Conservation (phyloP, 2,888 invertebrate species). For the Cryptus armator region DNA sequence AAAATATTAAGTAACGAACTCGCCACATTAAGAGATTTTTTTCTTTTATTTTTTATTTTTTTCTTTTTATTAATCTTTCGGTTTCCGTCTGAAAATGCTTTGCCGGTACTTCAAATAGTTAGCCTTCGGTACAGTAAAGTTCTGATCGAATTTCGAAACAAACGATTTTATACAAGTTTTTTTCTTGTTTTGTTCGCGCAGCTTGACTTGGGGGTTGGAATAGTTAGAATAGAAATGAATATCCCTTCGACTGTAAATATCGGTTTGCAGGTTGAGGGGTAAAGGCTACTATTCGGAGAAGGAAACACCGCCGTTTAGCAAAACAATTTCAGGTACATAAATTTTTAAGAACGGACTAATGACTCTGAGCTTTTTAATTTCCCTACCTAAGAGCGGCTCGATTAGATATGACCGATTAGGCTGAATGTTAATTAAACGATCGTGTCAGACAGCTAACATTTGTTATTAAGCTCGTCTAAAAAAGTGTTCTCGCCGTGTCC, state of each 20-base stretch:
- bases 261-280: conserved; percentile 5
- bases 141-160: conserved; percentile 12
- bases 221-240: conserved; percentile 34
- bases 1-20: conserved; percentile 55
- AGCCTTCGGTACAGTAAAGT: conserved; percentile 48
- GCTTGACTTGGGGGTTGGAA: neutral
- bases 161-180: conserved; percentile 6
- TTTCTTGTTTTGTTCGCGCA: conserved; percentile 1
- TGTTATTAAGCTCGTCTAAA: conserved; percentile 71
- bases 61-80: conserved; percentile 29
- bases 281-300: conserved; percentile 47
- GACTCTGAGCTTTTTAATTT: conserved; percentile 43
- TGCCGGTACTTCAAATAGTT: conserved; percentile 59
- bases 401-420: conserved; percentile 34
- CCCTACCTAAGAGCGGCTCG: conserved; percentile 41
- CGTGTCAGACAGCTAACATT: conserved; percentile 48
- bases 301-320: conserved; percentile 53
- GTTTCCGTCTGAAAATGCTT: conserved; percentile 66
- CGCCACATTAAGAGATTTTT: conserved; percentile 49
- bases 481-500: conserved; percentile 64
- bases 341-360: conserved; percentile 60
- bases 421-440: conserved; percentile 29
- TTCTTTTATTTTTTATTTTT: conserved; percentile 41
- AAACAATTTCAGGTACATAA: conserved; percentile 70
- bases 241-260: neutral